These are phyloP conservation scores for Gymnoscopelus braueri DNA, from an alignment of 2,797 vertebrate species.

Conservation along the genomic window DNA sequence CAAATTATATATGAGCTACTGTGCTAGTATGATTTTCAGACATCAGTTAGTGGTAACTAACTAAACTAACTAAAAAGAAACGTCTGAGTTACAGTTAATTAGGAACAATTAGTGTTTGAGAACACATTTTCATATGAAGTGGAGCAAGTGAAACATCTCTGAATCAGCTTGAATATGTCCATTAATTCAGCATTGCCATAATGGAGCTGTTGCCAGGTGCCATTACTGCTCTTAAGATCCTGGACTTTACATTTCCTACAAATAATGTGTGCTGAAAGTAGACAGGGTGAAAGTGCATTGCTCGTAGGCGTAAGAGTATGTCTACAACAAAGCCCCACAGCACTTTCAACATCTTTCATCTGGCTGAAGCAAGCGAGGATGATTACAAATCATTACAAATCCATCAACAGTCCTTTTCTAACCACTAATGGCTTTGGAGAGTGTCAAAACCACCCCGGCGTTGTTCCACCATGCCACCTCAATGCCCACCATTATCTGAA, in stretches of 20 bases:
- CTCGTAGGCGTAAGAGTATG: conserved; percentile 44
- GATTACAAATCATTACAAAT: conserved; percentile 58
- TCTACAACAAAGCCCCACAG: conserved; percentile 58
- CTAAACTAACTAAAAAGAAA: conserved; percentile 25
- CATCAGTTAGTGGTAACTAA: conserved; percentile 47
- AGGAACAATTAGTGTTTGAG: conserved; percentile 35
- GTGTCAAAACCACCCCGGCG: conserved; percentile 59
- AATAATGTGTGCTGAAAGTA: conserved; percentile 61
- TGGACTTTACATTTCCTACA: conserved; percentile 40
- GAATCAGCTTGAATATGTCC: too few species aligned
- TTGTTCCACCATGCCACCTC: conserved; percentile 37
- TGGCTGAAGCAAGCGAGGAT: conserved; percentile 17
- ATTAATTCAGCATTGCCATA: too few species aligned
- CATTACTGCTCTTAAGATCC: conserved; percentile 15
- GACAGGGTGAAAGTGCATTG: conserved; percentile 46
- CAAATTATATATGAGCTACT: too few species aligned
- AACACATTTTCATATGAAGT: conserved; percentile 4
- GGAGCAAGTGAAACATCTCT: too few species aligned
- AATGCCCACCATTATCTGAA: conserved; percentile 63
- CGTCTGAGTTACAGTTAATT: conserved; percentile 61
- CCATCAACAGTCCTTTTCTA: conserved; percentile 70
- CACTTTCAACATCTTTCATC: conserved; percentile 65
- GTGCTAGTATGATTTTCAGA: conserved; percentile 39
- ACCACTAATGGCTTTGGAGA: conserved; percentile 75
- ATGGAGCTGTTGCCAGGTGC: too few species aligned